Evolutionary conservation across 2,888 invertebrate genomes (phyloP), one percentile per base, ranked within the genome.

Genomic region (Pelosia muscerda): DNA sequence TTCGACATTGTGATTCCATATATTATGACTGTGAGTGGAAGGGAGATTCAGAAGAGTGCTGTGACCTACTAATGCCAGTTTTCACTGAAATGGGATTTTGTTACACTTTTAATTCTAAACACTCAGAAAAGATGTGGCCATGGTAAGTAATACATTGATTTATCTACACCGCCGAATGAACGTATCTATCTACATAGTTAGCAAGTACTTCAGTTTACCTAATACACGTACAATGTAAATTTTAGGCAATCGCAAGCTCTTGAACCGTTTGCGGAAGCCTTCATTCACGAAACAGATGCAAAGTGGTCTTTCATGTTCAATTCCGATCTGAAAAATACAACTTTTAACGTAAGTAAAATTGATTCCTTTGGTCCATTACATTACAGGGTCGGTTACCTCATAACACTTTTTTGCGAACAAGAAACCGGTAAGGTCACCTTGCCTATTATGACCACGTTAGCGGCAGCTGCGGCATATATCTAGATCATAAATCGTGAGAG

Each of bases 61-160:
- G 97, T 81, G 94, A 95, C 23, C 92, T 96, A 68, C 96, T 97
- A 63, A 93, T 95, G 67, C 96, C 97, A 0, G 95, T 97, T n/a
- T 96, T 97, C 78, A 97, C 97, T 0, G 97, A 97, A 87, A 96
- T 96, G 88, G 97, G 97, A 2, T 96, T 96, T 82, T 97, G 97
- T 83, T 97, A 96, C 82, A 95, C 96, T 15, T 97, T 97, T 83
- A 97, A 97, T 84, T 95, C 96, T 0, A 88, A 93, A 74, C 95
- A 96, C 79, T 95, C 96, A 54, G 96, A 96, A 78, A 92, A 86
- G 77, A 84, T 81, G 4, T 95, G 95, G 95, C 95, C 95, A 11
- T 95, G 96, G 96, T 96, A 73, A 34, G 65, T 25, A 42, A 28
- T 22, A 11, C 19, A 53, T 64, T n/a, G 58, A 9, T 55, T 55